Conservation (phyloP, 2,888 invertebrate species). For the Muschampia plurimacula region DNA sequence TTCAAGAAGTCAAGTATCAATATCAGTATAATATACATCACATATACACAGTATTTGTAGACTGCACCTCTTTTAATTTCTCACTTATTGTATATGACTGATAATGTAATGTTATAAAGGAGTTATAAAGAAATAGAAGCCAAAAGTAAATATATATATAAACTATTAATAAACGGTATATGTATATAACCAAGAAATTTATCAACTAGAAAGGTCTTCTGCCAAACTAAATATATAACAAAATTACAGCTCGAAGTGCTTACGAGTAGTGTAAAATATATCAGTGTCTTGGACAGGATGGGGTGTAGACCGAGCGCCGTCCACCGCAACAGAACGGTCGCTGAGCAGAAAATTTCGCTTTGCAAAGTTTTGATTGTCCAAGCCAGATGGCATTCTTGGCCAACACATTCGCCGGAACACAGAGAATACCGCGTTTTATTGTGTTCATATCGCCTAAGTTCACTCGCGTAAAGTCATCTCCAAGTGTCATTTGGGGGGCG, state of each 20-base stretch:
- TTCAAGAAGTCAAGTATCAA: too few species aligned
- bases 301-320: conserved; percentile 51
- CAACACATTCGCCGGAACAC: conserved; percentile 73
- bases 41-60: too few species aligned
- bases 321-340: conserved; percentile 73
- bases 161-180: too few species aligned
- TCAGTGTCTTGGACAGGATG: conserved; percentile 9
- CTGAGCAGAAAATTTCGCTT: conserved; percentile 82
- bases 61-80: too few species aligned
- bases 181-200: too few species aligned
- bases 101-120: too few species aligned
- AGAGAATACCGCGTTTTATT: conserved; percentile 75
- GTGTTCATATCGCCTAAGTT: conserved; percentile 75
- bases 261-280: neutral
- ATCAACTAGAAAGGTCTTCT: neutral
- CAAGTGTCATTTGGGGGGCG: conserved; percentile 64
- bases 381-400: conserved; percentile 82
- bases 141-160: too few species aligned
- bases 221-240: neutral
- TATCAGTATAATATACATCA: too few species aligned
- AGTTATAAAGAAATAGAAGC: too few species aligned
- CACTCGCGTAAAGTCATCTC: conserved; percentile 66
- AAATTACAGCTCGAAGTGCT: neutral
- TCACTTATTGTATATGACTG: too few species aligned
- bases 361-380: conserved; percentile 85